Percentiles rank a stretch among this genome's conserved stretches.
Evolutionary conservation across 1,140 invertebrate genomes (phyloP).

Genomic region (Andricus grossulariae): DNA sequence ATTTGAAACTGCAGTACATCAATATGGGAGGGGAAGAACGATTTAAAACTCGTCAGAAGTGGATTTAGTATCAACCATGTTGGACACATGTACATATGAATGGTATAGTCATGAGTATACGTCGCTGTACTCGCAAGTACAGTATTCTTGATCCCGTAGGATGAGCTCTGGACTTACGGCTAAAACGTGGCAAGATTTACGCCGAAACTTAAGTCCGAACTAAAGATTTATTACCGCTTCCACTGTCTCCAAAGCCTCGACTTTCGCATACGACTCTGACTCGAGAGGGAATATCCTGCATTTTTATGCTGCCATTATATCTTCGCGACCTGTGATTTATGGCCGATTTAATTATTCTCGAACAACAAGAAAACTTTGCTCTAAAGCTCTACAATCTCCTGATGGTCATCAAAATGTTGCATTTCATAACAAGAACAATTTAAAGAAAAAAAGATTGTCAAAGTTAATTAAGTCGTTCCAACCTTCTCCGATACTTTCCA

Average conservation of each 20-base stretch:
- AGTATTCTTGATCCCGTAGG: slow-evolving; percentile 70
- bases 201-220: slow-evolving; percentile 71
- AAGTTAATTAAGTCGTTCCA: too few relatives aligned
- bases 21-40: slow-evolving; percentile 63
- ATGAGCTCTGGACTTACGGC: slow-evolving; percentile 74
- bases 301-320: slow-evolving; percentile 50
- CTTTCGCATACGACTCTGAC: slow-evolving; percentile 48
- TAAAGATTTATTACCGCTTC: slow-evolving; percentile 70
- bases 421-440: too few relatives aligned
- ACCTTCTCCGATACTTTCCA: too few relatives aligned
- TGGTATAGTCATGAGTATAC: slow-evolving; percentile 49
- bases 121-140: slow-evolving; percentile 64
- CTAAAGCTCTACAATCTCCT: too few relatives aligned
- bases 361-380: slow-evolving; percentile 1
- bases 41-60: slow-evolving; percentile 72
- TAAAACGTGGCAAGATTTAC: slow-evolving; percentile 76
- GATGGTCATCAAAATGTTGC: too few relatives aligned
- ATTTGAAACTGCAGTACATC: slow-evolving; percentile 55
- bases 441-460: too few relatives aligned
- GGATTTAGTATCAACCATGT: slow-evolving; percentile 63
- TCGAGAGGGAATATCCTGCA: slow-evolving; percentile 54
- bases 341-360: background rate
- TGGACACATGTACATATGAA: slow-evolving; percentile 33
- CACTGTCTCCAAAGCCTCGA: slow-evolving; percentile 48
- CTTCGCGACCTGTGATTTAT: slow-evolving; percentile 9